Evolutionary conservation across 2,888 invertebrate genomes (phyloP), one percentile per base, ranked within the genome.

Genomic region (Drosophila dives): DNA sequence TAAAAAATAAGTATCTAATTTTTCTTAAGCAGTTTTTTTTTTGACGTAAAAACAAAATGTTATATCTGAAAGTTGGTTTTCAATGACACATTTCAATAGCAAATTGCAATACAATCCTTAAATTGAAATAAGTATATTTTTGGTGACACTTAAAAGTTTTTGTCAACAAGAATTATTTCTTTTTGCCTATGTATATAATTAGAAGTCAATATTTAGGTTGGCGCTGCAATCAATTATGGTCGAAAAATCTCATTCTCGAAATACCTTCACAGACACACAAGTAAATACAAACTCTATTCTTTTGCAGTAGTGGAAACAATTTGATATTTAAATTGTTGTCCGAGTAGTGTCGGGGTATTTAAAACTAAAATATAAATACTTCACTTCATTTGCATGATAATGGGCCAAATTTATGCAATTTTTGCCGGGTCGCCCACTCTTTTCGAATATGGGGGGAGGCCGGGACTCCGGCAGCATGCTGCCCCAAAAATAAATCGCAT

Each of bases 401-500:
- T 86, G 70, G 72, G 59, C 75, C 55, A 78, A 61, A 73, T 83
- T 76, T 75, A 80, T 76, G 75, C 72, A 80, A 58, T 72, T 68
- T 56, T 67, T 67, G 50, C 45, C 38, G 36, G 42, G 61, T 36
- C 77, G 77, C 77, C 81, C 77, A 77, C 77, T 64, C 61, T 66
- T 69, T 72, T 61, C n/a, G 33, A 7, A 10, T 49, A 15, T 29
- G 3, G 2, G 32, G 15, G 40, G 26, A 17, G n/a, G 56, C 23
- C 55, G 34, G 26, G 33, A 33, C 17, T 70, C 32, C 70, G 32
- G 33, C 53, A 59, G 59, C 54, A 50, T 23, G 45, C 34, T 50
- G 55, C 32, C 40, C 80, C 75, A 72, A 88, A 84, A 88, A 84
- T 84, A 88, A 80, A 82, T 70, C 83, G 59, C 73, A 86, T 85